Percentiles rank a stretch among this genome's conserved stretches.
Evolutionary conservation across 2,113 vertebrate genomes (phyloP).

Genomic region (Myotis yumanensis): DNA sequence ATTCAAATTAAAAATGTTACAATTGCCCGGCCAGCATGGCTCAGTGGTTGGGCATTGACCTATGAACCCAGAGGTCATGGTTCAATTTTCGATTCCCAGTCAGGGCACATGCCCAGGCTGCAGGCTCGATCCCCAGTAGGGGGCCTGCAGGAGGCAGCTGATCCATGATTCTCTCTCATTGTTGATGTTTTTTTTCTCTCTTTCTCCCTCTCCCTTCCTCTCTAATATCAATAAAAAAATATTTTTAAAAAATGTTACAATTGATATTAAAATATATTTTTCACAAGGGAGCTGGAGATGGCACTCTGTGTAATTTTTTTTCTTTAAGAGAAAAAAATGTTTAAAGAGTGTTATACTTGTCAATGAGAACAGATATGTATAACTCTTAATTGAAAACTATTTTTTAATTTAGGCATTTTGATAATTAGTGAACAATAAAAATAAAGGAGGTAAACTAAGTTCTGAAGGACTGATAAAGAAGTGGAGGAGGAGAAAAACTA

Average conservation of each 20-base stretch:
- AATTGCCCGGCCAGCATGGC: neutral
- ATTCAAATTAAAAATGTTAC: neutral
- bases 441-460: neutral
- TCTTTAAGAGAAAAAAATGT: neutral
- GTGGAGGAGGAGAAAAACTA: fast-evolving
- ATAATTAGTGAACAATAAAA: neutral
- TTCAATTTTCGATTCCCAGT: neutral
- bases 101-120: neutral
- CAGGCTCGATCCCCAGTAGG: neutral
- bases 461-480: neutral
- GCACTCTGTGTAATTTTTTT: neutral
- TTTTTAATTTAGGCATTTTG: neutral
- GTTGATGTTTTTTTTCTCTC: neutral
- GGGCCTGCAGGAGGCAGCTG: neutral
- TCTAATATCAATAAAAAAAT: neutral
- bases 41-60: neutral
- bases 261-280: neutral
- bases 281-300: neutral
- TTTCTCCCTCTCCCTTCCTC: neutral
- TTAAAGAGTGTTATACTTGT: neutral
- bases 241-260: neutral
- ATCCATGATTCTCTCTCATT: neutral
- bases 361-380: neutral
- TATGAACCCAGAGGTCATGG: neutral
- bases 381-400: neutral